Evolutionary conservation across 2,888 invertebrate genomes (phyloP).

Genomic region (Lissonota sp.): DNA sequence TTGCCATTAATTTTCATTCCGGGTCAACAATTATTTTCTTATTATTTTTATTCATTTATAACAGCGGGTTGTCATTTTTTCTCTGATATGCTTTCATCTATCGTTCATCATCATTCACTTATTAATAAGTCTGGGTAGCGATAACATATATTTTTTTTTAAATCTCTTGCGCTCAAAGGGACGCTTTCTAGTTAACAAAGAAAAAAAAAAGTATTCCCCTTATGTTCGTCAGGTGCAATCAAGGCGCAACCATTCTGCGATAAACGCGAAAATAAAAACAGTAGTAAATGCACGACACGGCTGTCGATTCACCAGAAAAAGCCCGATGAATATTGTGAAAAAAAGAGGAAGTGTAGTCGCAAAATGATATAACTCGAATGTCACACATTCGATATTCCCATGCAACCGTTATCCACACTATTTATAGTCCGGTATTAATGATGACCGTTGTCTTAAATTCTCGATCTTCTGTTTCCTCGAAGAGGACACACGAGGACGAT

Average conservation of each 20-base stretch:
- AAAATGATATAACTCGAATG: slow-evolving; percentile 1
- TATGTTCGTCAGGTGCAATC: slow-evolving; percentile 68
- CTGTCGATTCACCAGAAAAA: slow-evolving; percentile 65
- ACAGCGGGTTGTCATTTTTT: slow-evolving; percentile 72
- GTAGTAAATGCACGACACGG: slow-evolving; percentile 75
- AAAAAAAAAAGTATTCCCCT: slow-evolving; percentile 19
- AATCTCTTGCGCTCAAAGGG: slow-evolving; percentile 27
- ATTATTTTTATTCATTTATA: slow-evolving; percentile 70
- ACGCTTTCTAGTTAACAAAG: neutral
- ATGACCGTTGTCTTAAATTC: slow-evolving; percentile 14
- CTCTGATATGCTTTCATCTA: slow-evolving; percentile 81
- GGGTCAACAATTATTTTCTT: slow-evolving; percentile 77
- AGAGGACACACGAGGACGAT: slow-evolving; percentile 4
- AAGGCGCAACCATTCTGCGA: slow-evolving; percentile 70
- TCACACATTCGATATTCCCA: slow-evolving; percentile 12
- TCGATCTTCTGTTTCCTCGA: neutral
- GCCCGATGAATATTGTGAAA: slow-evolving; percentile 70
- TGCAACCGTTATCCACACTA: neutral
- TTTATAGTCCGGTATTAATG: slow-evolving; percentile 6
- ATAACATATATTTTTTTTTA: slow-evolving; percentile 33
- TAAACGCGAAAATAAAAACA: slow-evolving; percentile 70
- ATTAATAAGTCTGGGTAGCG: slow-evolving; percentile 63
- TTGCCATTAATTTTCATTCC: slow-evolving; percentile 72
- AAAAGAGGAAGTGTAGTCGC: neutral
- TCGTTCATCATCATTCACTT: slow-evolving; percentile 66